These are phyloP conservation scores for Gopherus flavomarginatus DNA, from an alignment of 2,113 vertebrate genomes.

Conservation along the genomic window DNA sequence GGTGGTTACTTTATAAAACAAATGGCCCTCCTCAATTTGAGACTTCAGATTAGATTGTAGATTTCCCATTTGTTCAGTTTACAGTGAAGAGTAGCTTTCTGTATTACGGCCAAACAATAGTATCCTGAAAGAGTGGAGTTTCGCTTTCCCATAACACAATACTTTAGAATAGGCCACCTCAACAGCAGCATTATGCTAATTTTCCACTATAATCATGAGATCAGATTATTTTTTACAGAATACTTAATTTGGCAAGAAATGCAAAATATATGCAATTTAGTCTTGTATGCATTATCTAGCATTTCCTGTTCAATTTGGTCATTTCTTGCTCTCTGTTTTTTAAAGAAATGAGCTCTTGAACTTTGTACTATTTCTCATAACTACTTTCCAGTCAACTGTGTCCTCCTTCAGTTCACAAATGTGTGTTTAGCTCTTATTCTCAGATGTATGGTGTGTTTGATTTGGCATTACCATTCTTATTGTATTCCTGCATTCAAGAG, in stretches of 20 bases:
- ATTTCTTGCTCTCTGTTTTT: neutral
- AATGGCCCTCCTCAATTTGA: neutral
- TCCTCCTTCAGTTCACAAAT: neutral
- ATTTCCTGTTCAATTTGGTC: neutral
- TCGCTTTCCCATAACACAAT: neutral
- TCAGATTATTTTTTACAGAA: neutral
- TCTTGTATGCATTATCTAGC: neutral
- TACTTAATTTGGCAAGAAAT: neutral
- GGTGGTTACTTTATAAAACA: neutral
- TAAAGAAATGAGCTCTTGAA: neutral
- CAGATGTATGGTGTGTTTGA: neutral
- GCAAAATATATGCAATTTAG: neutral
- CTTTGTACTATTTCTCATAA: neutral
- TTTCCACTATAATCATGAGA: neutral
- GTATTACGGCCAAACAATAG: neutral
- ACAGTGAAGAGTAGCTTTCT: neutral
- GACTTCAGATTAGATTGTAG: neutral
- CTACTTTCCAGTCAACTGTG: neutral
- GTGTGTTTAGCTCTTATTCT: neutral
- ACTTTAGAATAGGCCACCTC: neutral
- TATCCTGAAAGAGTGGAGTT: neutral
- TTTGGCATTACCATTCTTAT: neutral
- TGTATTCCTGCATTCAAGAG: neutral
- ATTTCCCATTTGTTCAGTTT: neutral
- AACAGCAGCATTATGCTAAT: neutral